These are phyloP conservation scores for Chlorops oryzae DNA, from an alignment of 1,140 invertebrate genomes.

Conservation along the genomic window DNA sequence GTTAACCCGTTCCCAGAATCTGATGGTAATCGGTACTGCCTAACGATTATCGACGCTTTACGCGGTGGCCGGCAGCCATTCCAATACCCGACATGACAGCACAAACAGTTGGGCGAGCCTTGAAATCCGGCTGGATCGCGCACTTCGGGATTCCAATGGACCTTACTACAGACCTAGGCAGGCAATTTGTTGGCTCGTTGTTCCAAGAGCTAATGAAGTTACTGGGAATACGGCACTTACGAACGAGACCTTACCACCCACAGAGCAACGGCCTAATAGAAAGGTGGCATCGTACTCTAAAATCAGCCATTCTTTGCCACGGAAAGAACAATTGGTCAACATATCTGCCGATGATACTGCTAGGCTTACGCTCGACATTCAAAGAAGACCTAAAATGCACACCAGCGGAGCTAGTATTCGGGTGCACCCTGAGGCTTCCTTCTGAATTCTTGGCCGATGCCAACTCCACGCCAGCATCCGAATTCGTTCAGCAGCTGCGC, in stretches of 20 bases:
- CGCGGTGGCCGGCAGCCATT: slow-evolving; percentile 49
- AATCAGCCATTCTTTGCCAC: slow-evolving; percentile 32
- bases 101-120: slow-evolving; percentile 17
- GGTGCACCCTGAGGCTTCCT: slow-evolving; percentile 29
- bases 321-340: slow-evolving; percentile 15
- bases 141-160: slow-evolving; percentile 31
- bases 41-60: slow-evolving; percentile 49
- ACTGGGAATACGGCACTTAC: slow-evolving; percentile 24
- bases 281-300: slow-evolving; percentile 45
- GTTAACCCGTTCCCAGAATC: slow-evolving; percentile 23
- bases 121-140: slow-evolving; percentile 29
- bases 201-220: slow-evolving; percentile 25
- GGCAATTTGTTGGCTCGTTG: slow-evolving; percentile 40
- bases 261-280: slow-evolving; percentile 46
- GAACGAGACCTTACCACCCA: slow-evolving; percentile 45
- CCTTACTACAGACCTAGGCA: slow-evolving; percentile 38
- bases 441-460: slow-evolving; percentile 36
- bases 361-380: slow-evolving; percentile 20
- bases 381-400: slow-evolving; percentile 16
- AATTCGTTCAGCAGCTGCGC: slow-evolving; percentile 21
- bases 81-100: slow-evolving; percentile 46
- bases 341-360: slow-evolving; percentile 22
- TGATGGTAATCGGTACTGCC: slow-evolving; percentile 36
- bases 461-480: not conserved
- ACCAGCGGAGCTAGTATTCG: slow-evolving; percentile 20